A percentile compares a stretch with the other conserved stretches of the same genome.
Evolutionary conservation across 2,797 vertebrate genomes (phyloP).

Genomic region (Scomberomorus guttatus): DNA sequence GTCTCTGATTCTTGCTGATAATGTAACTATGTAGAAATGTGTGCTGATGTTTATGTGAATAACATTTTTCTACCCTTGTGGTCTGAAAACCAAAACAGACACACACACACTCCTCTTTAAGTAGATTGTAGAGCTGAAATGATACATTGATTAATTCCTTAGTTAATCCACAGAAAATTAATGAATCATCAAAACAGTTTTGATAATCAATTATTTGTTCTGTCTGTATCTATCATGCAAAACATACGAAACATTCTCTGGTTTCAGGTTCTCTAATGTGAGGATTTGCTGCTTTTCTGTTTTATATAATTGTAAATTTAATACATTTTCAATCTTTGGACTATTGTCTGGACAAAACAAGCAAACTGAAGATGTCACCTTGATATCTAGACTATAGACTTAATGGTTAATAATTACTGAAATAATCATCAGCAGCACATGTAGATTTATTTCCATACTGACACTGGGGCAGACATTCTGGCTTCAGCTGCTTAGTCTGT

Average conservation of each 20-base stretch:
- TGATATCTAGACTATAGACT: not conserved
- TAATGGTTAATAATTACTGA: not conserved
- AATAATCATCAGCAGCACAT: not conserved
- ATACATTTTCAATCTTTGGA: not conserved
- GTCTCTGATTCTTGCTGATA: not conserved
- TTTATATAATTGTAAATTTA: not conserved
- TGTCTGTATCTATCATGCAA: not conserved
- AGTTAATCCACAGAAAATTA: not conserved
- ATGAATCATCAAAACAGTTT: not conserved
- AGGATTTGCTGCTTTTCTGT: not conserved
- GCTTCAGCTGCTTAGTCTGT: not conserved
- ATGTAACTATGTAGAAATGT: not conserved
- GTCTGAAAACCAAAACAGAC: not conserved
- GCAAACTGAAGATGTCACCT: too few relatives aligned
- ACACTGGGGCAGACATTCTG: not conserved
- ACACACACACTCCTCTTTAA: not conserved
- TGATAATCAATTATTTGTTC: not conserved
- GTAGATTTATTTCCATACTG: not conserved
- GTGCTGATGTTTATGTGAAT: not conserved
- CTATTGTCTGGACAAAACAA: not conserved
- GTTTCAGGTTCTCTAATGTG: not conserved
- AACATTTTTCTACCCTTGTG: not conserved
- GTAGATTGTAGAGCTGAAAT: not conserved
- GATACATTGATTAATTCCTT: not conserved
- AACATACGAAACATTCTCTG: not conserved